phyloP scores from a whole-genome alignment of 2,888 invertebrate species.

The Luperina testacea region DNA sequence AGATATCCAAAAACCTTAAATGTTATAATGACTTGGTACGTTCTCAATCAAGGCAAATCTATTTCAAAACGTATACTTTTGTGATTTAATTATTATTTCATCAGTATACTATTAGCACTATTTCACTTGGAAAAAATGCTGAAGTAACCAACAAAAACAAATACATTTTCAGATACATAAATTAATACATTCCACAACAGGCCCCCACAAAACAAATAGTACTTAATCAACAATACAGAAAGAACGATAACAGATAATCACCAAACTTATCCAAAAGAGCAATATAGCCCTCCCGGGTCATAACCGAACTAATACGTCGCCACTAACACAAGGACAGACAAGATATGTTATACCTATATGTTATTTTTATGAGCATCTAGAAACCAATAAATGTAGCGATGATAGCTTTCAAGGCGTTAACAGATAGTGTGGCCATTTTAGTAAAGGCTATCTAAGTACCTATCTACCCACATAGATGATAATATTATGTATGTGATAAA shows the following conservation, averaged over 20 bases:
- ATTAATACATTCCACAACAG: conserved; percentile 57
- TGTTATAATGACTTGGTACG: neutral
- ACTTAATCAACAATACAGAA: conserved; percentile 66
- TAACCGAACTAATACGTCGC: conserved; percentile 67
- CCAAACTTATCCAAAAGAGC: conserved; percentile 64
- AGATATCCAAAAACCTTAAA: neutral
- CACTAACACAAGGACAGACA: conserved; percentile 54
- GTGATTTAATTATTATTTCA: neutral
- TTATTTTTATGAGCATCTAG: conserved; percentile 79
- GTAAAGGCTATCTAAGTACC: conserved; percentile 15
- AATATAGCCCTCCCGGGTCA: conserved; percentile 58
- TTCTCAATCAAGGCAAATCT: neutral
- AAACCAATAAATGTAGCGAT: conserved; percentile 71
- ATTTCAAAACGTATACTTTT: neutral
- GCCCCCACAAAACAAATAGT: conserved; percentile 52
- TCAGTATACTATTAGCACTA: neutral
- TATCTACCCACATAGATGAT: neutral
- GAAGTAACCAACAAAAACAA: conserved; percentile 17
- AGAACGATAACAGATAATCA: conserved; percentile 67
- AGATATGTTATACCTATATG: conserved; percentile 70
- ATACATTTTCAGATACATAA: conserved; percentile 31
- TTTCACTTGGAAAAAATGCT: neutral
- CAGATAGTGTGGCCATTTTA: conserved; percentile 44
- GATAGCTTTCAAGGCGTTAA: conserved; percentile 60
- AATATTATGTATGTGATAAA: neutral